Conservation (phyloP, 2,797 vertebrate genomes). For the Helostoma temminkii region DNA sequence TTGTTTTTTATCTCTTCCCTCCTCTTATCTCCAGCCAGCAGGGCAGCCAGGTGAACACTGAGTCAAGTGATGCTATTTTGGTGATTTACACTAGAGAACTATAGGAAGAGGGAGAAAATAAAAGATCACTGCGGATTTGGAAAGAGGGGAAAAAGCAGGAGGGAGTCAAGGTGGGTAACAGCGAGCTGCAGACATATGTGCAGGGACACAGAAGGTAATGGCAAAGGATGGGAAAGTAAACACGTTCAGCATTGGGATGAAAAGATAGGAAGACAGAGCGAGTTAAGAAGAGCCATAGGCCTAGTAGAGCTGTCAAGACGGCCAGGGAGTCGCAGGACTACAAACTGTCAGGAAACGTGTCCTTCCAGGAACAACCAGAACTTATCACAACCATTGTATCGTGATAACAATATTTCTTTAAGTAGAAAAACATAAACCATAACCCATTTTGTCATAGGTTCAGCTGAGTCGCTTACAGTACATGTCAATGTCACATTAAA, state of each 20-base stretch:
- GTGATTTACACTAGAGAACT: conserved; percentile 42
- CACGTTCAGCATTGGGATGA: conserved; percentile 44
- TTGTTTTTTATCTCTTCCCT: conserved; percentile 51
- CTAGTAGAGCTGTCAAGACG: conserved; percentile 56
- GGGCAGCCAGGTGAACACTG: conserved; percentile 65
- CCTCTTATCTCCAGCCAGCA: conserved; percentile 68
- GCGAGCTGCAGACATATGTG: conserved; percentile 63
- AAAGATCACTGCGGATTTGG: conserved; percentile 35
- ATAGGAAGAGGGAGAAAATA: conserved; percentile 34
- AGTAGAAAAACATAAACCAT: conserved; percentile 17
- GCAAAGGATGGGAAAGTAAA: conserved; percentile 62
- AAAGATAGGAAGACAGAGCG: conserved; percentile 66
- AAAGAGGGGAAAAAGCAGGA: conserved; percentile 2
- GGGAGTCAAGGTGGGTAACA: conserved; percentile 43
- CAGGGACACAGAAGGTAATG: conserved; percentile 65
- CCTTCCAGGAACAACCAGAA: conserved; percentile 54
- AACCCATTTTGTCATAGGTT: conserved; percentile 40
- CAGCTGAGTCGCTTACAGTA: conserved; percentile 16
- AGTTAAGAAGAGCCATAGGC: conserved; percentile 63
- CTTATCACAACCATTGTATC: conserved; percentile 33
- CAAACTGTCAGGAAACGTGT: conserved; percentile 64
- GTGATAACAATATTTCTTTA: conserved; percentile 44
- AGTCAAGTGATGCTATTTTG: conserved; percentile 65
- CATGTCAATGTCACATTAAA: conserved; percentile 43
- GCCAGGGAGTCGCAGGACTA: conserved; percentile 43